Base-by-base conservation (phyloP, 2,888 invertebrate genomes). In the Drosophila longiperda region DNA sequence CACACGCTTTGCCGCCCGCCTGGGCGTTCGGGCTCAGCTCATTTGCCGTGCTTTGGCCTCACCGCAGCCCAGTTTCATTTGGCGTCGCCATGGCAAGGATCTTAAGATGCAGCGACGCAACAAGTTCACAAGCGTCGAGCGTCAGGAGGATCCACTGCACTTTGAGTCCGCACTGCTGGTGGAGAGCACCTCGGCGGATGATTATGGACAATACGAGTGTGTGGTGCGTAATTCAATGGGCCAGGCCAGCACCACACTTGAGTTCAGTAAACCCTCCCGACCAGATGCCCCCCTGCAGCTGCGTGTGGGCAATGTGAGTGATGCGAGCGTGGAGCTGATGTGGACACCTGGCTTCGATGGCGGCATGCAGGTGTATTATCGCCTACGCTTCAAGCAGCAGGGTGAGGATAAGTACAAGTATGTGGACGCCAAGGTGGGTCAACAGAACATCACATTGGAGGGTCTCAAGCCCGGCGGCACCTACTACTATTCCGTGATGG, bases 61-160 rank as follows among this genome's bases (percentile, higher is more conserved):
- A 0, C 92, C 92, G 0, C 84, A 91, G 61, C 92, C 92, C 5
- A 91, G 78, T 54, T 92, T 92, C 60, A 81, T 91, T 11, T 92
- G 92, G 92, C 92, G 92, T 3, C 91, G 91, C 15, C 87, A 91
- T 67, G 92, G 92, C 70, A 92, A 91, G 71, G 92, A 92, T 59
- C 78, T 92, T 3, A 92, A 92, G 70, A 90, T 91, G 91, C 90
- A 90, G 63, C 87, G 92, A 0, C 89, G 92, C 40, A 91, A 90
- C 61, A 92, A 92, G 62, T 92, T 89, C 67, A 90, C 87, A 49
- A 79, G 73, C 3, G 75, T 90, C 4, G 92, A 92, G 45, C 90
- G 83, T 0, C 90, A 85, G 71, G 66, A 91, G 54, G 91, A 92
- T 75, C 77, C 89, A 5, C 60, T 92, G 26, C 85, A 90, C 48